These are phyloP conservation scores for Orycteropus afer DNA, from an alignment of 2,113 vertebrate species.

Conservation along the genomic window DNA sequence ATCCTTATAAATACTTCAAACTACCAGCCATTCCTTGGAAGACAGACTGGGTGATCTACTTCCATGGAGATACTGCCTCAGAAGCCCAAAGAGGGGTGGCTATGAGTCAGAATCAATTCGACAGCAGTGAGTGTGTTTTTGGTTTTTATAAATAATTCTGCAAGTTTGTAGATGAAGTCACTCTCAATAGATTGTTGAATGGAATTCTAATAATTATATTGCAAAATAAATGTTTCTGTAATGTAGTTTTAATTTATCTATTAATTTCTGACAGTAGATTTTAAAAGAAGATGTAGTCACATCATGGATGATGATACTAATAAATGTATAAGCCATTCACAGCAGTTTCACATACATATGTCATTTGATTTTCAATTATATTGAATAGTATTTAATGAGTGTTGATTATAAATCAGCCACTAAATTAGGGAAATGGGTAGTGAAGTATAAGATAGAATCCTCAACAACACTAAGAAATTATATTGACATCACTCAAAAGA, in stretches of 20 bases:
- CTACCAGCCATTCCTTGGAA: too few species aligned
- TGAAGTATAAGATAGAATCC: not conserved
- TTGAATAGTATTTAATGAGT: not conserved
- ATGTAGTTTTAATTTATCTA: not conserved
- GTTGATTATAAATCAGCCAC: not conserved
- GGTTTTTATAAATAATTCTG: not conserved
- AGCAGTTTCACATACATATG: not conserved
- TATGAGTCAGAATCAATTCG: too few species aligned
- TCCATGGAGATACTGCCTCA: too few species aligned
- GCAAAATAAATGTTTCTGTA: not conserved
- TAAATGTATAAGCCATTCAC: not conserved
- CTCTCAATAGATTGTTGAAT: not conserved
- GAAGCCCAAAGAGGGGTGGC: too few species aligned
- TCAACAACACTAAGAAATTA: not conserved
- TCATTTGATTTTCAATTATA: constrained; percentile 14
- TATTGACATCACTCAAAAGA: not conserved
- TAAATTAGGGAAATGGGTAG: not conserved
- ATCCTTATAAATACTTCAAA: not conserved
- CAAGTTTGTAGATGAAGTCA: not conserved
- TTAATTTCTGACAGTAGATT: not conserved
- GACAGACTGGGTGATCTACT: too few species aligned
- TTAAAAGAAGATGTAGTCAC: not conserved
- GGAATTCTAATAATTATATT: not conserved
- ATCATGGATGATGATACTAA: not conserved
- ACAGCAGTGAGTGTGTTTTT: too few species aligned